These are phyloP conservation scores for Pararge aegeria DNA, from an alignment of 1,140 invertebrate species.

Conservation along the genomic window DNA sequence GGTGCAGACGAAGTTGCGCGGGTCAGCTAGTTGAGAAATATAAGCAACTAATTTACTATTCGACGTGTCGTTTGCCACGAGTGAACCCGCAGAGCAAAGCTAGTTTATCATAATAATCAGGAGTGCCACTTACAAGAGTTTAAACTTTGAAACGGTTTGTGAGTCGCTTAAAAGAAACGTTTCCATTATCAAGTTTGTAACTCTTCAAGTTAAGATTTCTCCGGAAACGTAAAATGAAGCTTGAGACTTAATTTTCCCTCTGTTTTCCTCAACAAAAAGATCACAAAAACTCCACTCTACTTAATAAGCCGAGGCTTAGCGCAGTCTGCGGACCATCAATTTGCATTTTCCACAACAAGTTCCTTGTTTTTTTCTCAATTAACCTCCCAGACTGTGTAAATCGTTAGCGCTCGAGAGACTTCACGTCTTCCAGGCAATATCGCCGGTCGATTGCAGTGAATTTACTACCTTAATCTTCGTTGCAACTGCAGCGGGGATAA, in stretches of 20 bases:
- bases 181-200: too few relatives aligned
- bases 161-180: too few relatives aligned
- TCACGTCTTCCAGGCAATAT: conserved; percentile 27
- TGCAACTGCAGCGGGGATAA: conserved; percentile 22
- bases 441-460: conserved; percentile 24
- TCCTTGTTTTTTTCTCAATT: conserved; percentile 18
- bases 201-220: too few relatives aligned
- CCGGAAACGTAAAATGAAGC: neutral
- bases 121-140: too few relatives aligned
- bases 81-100: too few relatives aligned
- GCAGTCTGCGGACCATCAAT: conserved; percentile 2
- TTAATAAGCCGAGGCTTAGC: neutral
- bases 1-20: too few relatives aligned
- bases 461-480: conserved; percentile 28
- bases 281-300: neutral
- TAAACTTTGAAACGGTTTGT: too few relatives aligned
- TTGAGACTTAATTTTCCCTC: neutral
- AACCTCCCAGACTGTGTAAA: conserved; percentile 26
- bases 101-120: too few relatives aligned
- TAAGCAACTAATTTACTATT: too few relatives aligned
- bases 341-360: conserved; percentile 10
- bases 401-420: conserved; percentile 19
- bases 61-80: too few relatives aligned
- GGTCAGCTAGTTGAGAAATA: too few relatives aligned
- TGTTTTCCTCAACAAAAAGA: neutral